These are phyloP conservation scores for Caretta caretta DNA, from an alignment of 2,113 vertebrate species.

Conservation along the genomic window DNA sequence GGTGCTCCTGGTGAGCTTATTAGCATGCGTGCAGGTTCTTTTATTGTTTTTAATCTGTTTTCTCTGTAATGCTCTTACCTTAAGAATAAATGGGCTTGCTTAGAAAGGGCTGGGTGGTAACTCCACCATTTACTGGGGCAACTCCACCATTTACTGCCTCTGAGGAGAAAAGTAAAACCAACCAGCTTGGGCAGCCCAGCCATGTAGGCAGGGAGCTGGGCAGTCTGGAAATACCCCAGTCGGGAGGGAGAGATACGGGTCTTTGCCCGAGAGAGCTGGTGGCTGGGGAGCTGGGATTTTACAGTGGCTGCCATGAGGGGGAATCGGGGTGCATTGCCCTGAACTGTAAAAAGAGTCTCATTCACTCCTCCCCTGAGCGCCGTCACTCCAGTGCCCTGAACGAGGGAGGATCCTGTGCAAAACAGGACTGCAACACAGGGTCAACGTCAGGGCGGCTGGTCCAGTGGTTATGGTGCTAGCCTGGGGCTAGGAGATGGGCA, in stretches of 20 bases:
- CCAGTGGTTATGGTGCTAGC: not conserved
- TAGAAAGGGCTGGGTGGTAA: not conserved
- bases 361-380: not conserved
- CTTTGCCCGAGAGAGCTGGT: not conserved
- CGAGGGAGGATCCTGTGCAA: not conserved
- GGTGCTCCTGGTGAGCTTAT: not conserved
- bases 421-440: not conserved
- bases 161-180: not conserved
- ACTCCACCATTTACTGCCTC: not conserved
- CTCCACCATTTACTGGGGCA: not conserved
- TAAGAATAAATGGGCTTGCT: not conserved
- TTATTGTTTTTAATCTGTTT: not conserved
- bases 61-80: not conserved
- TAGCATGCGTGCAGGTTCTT: not conserved
- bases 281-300: too few species aligned
- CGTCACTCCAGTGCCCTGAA: not conserved
- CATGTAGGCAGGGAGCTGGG: not conserved
- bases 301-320: too few species aligned
- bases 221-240: not conserved
- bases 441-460: not conserved
- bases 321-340: not conserved
- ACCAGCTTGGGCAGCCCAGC: not conserved
- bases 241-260: too few species aligned
- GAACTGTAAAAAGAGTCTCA: not conserved
- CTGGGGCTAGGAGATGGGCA: not conserved